Conservation (phyloP, 1,140 invertebrate species). For the Megalonaias nervosa region DNA sequence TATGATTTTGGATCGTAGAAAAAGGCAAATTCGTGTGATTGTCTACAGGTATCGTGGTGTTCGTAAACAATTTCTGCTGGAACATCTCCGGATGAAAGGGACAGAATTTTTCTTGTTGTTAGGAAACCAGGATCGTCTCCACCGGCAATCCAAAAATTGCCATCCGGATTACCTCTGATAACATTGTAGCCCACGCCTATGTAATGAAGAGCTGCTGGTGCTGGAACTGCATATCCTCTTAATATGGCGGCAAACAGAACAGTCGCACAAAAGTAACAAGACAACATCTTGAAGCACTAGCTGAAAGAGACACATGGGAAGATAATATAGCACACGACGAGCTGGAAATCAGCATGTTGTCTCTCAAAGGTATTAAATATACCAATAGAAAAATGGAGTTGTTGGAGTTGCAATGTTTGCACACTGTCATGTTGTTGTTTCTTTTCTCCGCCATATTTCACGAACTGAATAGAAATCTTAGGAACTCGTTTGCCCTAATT, state of each 20-base stretch:
- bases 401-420: too few relatives aligned
- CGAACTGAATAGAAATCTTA: too few relatives aligned
- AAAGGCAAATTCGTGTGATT: slow-evolving; percentile 20
- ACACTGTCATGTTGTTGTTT: too few relatives aligned
- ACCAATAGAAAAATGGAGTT: too few relatives aligned
- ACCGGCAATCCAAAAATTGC: slow-evolving; percentile 33
- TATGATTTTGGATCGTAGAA: slow-evolving; percentile 48
- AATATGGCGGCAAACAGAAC: too few relatives aligned
- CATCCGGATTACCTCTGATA: slow-evolving; percentile 44
- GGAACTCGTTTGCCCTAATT: too few relatives aligned
- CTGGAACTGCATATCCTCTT: not conserved
- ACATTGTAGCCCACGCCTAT: slow-evolving; percentile 50
- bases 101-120: slow-evolving; percentile 42
- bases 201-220: slow-evolving; percentile 31
- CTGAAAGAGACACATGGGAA: too few relatives aligned
- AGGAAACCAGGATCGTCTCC: slow-evolving; percentile 50
- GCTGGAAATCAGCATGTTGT: too few relatives aligned
- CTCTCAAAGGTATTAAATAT: too few relatives aligned
- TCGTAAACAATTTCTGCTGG: slow-evolving; percentile 35
- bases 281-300: slow-evolving; percentile 6
- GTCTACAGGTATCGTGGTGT: slow-evolving; percentile 39
- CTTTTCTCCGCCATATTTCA: too few relatives aligned
- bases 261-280: slow-evolving; percentile 16
- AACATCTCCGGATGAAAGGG: slow-evolving; percentile 14
- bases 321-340: too few relatives aligned